Conservation (phyloP, 2,888 invertebrate species). For the Ophraella communa region DNA sequence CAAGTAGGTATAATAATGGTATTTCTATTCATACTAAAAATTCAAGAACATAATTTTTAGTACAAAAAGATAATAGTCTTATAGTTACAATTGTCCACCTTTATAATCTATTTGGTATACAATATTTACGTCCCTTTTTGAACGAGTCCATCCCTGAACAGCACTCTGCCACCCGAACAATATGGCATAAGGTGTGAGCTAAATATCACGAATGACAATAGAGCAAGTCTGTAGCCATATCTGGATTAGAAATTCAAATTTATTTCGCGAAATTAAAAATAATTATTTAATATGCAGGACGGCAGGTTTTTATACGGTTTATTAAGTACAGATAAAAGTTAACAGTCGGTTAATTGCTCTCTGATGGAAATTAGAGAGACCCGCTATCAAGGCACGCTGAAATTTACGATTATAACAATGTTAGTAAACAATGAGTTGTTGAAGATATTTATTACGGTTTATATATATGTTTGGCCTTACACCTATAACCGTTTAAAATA, state of each 20-base stretch:
- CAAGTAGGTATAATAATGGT: too few species aligned
- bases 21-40: too few species aligned
- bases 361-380: slow-evolving; percentile 22
- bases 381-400: slow-evolving; percentile 18
- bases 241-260: slow-evolving; percentile 23
- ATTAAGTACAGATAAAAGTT: slow-evolving; percentile 30
- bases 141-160: neutral
- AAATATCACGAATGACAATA: slow-evolving; percentile 26
- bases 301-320: slow-evolving; percentile 22
- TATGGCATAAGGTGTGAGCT: slow-evolving; percentile 12
- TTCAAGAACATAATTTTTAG: too few species aligned
- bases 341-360: slow-evolving; percentile 28
- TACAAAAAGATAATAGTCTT: too few species aligned
- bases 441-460: neutral
- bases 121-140: too few species aligned
- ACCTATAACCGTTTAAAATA: too few species aligned
- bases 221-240: slow-evolving; percentile 9
- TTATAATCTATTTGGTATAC: too few species aligned
- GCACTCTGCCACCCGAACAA: neutral
- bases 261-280: slow-evolving; percentile 22
- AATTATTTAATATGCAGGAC: slow-evolving; percentile 28
- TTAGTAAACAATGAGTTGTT: slow-evolving; percentile 8
- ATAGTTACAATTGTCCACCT: too few species aligned
- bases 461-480: too few species aligned
- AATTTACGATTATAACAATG: slow-evolving; percentile 23